These are phyloP conservation scores for Amblyornis subalaris DNA, from an alignment of 2,113 vertebrate genomes.

Conservation along the genomic window DNA sequence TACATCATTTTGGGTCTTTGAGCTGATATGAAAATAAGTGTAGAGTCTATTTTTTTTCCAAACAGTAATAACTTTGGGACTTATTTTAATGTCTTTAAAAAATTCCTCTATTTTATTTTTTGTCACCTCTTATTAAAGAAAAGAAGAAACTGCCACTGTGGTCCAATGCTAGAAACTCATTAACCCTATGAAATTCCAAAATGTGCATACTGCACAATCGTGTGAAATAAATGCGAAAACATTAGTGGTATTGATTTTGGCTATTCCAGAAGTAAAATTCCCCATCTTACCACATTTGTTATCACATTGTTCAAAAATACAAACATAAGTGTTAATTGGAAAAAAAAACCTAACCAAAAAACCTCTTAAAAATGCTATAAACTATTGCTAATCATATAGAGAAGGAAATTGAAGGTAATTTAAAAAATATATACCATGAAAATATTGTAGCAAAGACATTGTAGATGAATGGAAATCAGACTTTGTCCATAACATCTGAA, in stretches of 20 bases:
- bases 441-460: neutral
- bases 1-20: neutral
- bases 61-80: neutral
- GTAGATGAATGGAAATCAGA: neutral
- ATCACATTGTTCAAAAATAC: neutral
- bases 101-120: neutral
- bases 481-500: neutral
- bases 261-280: neutral
- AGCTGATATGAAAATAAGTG: neutral
- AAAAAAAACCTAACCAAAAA: neutral
- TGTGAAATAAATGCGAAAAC: neutral
- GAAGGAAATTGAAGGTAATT: neutral
- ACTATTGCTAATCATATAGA: neutral
- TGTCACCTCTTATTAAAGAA: accelerated
- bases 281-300: neutral
- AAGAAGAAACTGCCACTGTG: neutral
- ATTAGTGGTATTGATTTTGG: neutral
- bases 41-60: neutral
- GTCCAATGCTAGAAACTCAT: neutral
- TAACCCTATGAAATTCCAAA: neutral
- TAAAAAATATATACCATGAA: neutral
- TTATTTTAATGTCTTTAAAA: neutral
- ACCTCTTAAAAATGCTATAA: neutral
- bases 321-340: neutral
- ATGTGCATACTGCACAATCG: neutral